Conservation (phyloP, 1,140 invertebrate genomes). For the Diploscapter pachys region DNA sequence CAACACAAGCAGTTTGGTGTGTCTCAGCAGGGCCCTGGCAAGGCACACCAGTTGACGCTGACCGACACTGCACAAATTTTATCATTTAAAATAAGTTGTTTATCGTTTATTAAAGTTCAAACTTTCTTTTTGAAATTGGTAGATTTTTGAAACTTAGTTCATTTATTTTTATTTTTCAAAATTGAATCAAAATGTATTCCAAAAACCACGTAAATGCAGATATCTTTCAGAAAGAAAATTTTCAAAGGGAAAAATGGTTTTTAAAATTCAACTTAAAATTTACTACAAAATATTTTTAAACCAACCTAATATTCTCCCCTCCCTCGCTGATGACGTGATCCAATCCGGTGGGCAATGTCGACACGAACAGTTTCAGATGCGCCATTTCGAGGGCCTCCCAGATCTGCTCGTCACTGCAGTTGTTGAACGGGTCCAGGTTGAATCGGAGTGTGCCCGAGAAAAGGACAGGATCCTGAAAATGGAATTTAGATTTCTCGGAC, state of each 20-base stretch:
- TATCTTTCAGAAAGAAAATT: too few species aligned
- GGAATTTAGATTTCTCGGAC: too few species aligned
- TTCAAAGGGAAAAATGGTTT: too few species aligned
- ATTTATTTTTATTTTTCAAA: too few species aligned
- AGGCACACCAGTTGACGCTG: conserved; percentile 66
- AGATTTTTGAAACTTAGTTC: too few species aligned
- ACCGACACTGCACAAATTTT: conserved; percentile 59
- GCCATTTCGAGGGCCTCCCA: conserved; percentile 63
- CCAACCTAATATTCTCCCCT: conserved; percentile 60
- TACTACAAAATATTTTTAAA: too few species aligned
- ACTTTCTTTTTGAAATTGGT: too few species aligned
- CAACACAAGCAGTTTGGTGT: conserved; percentile 60
- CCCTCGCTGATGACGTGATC: conserved; percentile 54
- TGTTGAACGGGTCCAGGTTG: conserved; percentile 69
- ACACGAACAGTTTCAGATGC: conserved; percentile 49
- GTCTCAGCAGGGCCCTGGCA: conserved; percentile 62
- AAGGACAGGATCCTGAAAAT: conserved; percentile 62
- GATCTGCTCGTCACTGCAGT: conserved; percentile 65
- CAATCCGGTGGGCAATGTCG: conserved; percentile 35
- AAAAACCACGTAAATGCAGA: too few species aligned
- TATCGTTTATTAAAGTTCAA: too few species aligned
- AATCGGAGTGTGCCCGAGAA: conserved; percentile 61
- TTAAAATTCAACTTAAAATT: too few species aligned
- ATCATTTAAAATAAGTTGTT: neutral
- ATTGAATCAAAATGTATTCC: too few species aligned